Percentiles rank a stretch among this genome's conserved stretches.
Conservation (phyloP, 1,140 invertebrate genomes). For the Drosophila repleta region DNA sequence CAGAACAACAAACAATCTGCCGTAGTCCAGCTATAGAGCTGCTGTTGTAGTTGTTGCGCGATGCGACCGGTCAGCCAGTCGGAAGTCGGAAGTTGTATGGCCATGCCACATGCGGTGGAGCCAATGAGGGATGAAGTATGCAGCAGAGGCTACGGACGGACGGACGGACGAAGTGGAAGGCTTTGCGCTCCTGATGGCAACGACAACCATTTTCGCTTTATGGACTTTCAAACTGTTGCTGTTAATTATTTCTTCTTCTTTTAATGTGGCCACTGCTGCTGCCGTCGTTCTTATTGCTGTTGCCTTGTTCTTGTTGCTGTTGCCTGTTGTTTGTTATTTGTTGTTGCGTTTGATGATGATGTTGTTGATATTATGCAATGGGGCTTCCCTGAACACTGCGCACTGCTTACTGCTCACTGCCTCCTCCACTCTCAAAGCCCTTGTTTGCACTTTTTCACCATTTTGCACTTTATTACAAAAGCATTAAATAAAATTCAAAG, state of each 20-base stretch:
- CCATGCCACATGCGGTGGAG: conserved; percentile 74
- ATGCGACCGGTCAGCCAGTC: conserved; percentile 53
- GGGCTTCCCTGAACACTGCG: conserved; percentile 16
- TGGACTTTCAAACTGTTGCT: conserved; percentile 82
- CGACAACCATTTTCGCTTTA: conserved; percentile 74
- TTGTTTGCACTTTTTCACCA: conserved; percentile 81
- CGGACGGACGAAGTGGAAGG: conserved; percentile 1
- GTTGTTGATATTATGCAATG: conserved; percentile 73
- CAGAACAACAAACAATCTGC: conserved; percentile 44
- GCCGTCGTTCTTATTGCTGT: conserved; percentile 66
- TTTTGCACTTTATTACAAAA: conserved; percentile 83
- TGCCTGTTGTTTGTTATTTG: conserved; percentile 27
- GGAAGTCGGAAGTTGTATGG: conserved; percentile 79
- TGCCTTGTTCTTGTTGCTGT: conserved; percentile 14
- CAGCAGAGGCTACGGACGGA: conserved; percentile 4
- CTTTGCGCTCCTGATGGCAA: conserved; percentile 20
- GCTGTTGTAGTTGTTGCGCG: conserved; percentile 7
- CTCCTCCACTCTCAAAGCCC: conserved; percentile 40
- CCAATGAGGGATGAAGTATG: conserved; percentile 29
- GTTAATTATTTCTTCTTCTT: conserved; percentile 82
- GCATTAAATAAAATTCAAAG: conserved; percentile 83
- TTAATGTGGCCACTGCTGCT: conserved; percentile 75
- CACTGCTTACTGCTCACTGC: not conserved
- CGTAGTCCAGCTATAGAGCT: conserved; percentile 10
- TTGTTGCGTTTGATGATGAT: conserved; percentile 55